phyloP scores from a whole-genome alignment of 2,113 vertebrate species.

The Amphilophus citrinellus region DNA sequence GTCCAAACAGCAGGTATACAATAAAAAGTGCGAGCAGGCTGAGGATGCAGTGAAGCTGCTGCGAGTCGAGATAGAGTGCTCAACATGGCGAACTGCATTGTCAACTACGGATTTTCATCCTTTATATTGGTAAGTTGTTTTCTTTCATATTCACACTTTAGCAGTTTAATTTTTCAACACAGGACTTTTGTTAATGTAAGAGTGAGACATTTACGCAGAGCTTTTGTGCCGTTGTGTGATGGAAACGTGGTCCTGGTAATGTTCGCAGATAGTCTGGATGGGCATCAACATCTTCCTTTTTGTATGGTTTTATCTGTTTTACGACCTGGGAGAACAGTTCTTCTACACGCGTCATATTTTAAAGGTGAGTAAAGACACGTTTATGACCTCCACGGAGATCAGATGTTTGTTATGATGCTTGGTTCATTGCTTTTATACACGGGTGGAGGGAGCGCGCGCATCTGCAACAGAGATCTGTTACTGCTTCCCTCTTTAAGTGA shows the following conservation, averaged over 20 bases:
- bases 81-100: conserved; percentile 87
- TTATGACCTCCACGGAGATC: neutral
- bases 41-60: conserved; percentile 6
- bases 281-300: conserved; percentile 91
- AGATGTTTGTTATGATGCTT: neutral
- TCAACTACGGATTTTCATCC: conserved; percentile 86
- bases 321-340: conserved; percentile 78
- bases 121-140: conserved; percentile 84
- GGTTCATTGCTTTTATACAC: neutral
- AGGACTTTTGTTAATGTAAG: fast-evolving
- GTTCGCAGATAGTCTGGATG: conserved; percentile 87
- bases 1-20: conserved; percentile 10
- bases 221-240: neutral
- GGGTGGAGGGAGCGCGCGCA: neutral
- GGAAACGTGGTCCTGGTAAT: neutral
- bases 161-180: fast-evolving
- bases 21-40: neutral
- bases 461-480: neutral
- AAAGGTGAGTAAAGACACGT: conserved; percentile 82
- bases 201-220: neutral
- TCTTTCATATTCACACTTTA: neutral
- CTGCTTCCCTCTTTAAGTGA: neutral
- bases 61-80: neutral
- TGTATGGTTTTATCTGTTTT: conserved; percentile 83
- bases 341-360: conserved; percentile 90